phyloP scores from a whole-genome alignment of 2,113 vertebrate genomes.

The Reinhardtius hippoglossoides region DNA sequence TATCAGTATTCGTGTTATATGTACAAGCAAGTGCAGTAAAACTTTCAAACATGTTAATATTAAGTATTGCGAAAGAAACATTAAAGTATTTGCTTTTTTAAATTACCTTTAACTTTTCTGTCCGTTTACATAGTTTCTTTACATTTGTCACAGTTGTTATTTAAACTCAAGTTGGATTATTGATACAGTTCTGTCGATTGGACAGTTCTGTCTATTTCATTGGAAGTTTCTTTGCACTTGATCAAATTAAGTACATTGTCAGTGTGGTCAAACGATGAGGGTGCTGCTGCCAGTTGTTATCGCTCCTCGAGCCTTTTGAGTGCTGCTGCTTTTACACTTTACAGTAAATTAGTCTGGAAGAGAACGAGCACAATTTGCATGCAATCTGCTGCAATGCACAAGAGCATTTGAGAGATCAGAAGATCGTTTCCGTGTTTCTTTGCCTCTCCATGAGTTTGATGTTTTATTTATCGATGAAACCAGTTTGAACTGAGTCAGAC shows the following conservation, averaged over 20 bases:
- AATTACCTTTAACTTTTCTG: neutral
- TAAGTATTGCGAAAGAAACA: constrained; percentile 3
- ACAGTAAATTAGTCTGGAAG: constrained; percentile 13
- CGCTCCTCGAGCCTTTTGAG: constrained; percentile 7
- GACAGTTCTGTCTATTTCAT: neutral
- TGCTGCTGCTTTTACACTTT: constrained; percentile 19
- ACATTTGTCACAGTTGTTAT: constrained; percentile 13
- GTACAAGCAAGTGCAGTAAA: neutral
- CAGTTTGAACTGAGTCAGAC: constrained; percentile 41
- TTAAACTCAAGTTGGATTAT: constrained; percentile 17
- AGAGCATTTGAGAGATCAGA: constrained; percentile 28
- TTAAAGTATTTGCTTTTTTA: constrained; percentile 22
- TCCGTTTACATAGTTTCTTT: neutral
- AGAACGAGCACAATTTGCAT: constrained; percentile 49
- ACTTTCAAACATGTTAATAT: neutral
- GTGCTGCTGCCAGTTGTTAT: constrained; percentile 37
- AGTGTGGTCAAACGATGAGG: constrained; percentile 11
- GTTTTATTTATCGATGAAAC: constrained; percentile 73
- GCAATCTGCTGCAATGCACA: constrained; percentile 36
- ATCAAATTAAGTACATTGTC: constrained; percentile 15
- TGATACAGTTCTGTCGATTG: neutral
- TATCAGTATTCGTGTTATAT: constrained; percentile 34
- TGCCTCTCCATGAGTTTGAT: constrained; percentile 36
- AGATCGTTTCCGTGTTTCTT: constrained; percentile 36
- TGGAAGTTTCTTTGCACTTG: constrained; percentile 27